These are phyloP conservation scores for Trichoplusia ni DNA, from an alignment of 1,140 invertebrate genomes.

Conservation along the genomic window DNA sequence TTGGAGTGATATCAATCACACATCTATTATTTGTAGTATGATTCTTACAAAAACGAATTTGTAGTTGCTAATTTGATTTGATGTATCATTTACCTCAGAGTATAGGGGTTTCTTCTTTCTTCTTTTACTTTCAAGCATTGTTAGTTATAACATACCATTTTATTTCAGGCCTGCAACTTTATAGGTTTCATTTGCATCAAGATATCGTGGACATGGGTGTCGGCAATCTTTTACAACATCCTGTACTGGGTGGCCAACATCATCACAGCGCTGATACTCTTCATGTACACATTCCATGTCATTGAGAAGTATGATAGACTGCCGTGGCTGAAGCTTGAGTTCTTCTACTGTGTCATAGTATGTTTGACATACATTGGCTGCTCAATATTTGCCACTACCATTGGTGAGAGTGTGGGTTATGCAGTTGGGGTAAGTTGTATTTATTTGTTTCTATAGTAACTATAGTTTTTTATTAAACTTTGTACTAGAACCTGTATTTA, in stretches of 20 bases:
- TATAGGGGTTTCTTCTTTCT: too few species aligned
- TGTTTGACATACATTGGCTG: slow-evolving; percentile 83
- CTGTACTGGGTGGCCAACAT: slow-evolving; percentile 92
- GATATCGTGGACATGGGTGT: slow-evolving; percentile 83
- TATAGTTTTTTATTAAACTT: too few species aligned
- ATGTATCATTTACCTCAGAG: too few species aligned
- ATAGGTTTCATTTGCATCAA: slow-evolving; percentile 93
- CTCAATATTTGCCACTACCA: slow-evolving; percentile 67
- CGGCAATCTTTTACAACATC: slow-evolving; percentile 85
- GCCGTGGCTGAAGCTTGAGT: slow-evolving; percentile 93
- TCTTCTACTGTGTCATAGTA: slow-evolving; percentile 87
- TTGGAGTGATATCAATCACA: too few species aligned
- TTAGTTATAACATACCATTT: too few species aligned
- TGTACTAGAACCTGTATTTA: too few species aligned
- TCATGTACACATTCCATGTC: slow-evolving; percentile 92
- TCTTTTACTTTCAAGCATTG: too few species aligned
- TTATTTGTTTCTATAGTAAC: too few species aligned
- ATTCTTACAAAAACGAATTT: too few species aligned
- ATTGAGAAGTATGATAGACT: slow-evolving; percentile 91
- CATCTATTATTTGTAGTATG: too few species aligned
- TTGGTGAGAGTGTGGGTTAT: slow-evolving; percentile 66
- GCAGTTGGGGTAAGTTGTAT: slow-evolving; percentile 70
- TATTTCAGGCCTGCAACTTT: slow-evolving; percentile 87
- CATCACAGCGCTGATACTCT: slow-evolving; percentile 88
- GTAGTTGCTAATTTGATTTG: too few species aligned